Base-by-base conservation (phyloP, 2,113 vertebrate genomes). In the Chaetodon trifascialis region DNA sequence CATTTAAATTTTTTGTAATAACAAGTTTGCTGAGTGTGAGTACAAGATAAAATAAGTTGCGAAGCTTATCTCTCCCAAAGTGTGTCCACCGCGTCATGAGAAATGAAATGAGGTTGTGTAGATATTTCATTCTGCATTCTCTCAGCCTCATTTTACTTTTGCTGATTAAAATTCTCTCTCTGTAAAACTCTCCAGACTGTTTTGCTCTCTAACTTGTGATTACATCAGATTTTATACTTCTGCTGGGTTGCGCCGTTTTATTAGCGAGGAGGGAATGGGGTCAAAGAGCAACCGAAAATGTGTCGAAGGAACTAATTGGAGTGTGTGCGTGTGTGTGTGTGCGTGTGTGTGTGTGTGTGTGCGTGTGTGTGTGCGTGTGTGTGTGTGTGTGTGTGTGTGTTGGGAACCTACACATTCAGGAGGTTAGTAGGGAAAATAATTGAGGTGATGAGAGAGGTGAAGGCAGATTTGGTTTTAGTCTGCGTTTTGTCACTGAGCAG, bases 141-240 rank as follows among this genome's bases (percentile, higher is more conserved):
- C 30, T 47, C 67, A 3, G 63, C 34, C 59, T 88, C 75, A 84
- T 85, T 87, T 89, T 75, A 72, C 49, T 46, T 65, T 75, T 67
- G 79, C 85, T 79, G 85, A 86, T 88, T 81, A 87, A 82, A 49
- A 17, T 80, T 93, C 80, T 76, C 76, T 75, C 54, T 59, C 58
- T 71, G 76, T 84, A 30, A 76, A 68, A 73, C 46, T 76, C 40
- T 67, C 58, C 23, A 62, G 34, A 52, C 56, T 66, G 58, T 73
- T 88, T 82, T 83, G 73, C 73, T 76, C 59, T 66, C 46, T 55
- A 67, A 83, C 75, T 40, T 65, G n/a, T 84, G 76, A 86, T 87
- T 79, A 77, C 72, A 87, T 81, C 75, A 83, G 40, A 74, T 77
- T 82, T 84, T 81, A 83, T 78, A 70, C 66, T 65, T 85, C 76